Percentiles rank a stretch among this genome's conserved stretches.
These are phyloP conservation scores for Neuroscelio doddi DNA, from an alignment of 2,888 invertebrate genomes.

Conservation along the genomic window DNA sequence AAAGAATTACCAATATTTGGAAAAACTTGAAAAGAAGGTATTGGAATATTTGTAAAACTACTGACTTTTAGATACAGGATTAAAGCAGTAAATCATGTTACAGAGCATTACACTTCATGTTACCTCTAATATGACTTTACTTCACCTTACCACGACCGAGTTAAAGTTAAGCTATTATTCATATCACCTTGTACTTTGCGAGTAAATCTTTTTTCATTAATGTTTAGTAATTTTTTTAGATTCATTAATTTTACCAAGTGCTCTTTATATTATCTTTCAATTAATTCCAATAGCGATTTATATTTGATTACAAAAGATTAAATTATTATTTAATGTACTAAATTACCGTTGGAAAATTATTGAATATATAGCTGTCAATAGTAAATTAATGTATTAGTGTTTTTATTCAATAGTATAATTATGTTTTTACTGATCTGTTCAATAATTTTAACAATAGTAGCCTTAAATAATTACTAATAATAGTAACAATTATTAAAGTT, in stretches of 20 bases:
- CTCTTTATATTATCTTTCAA: constrained; percentile 14
- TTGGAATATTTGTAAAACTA: constrained; percentile 40
- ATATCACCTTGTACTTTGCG: constrained; percentile 29
- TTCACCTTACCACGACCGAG: constrained; percentile 42
- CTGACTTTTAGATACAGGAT: constrained; percentile 40
- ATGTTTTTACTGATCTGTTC: no score
- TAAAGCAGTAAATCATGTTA: constrained; percentile 45
- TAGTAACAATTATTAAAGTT: no score
- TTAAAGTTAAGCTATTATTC: constrained; percentile 41
- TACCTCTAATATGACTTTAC: constrained; percentile 39
- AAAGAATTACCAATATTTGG: no score
- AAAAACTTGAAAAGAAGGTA: constrained; percentile 25
- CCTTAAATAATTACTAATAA: no score
- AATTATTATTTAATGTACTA: no score
- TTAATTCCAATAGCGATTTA: no score
- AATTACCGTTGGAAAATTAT: no score
- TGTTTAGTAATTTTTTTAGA: constrained; percentile 31
- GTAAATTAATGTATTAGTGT: no score
- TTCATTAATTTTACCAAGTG: constrained; percentile 28
- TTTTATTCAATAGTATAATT: no score
- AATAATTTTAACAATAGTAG: no score
- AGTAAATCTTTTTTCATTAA: constrained; percentile 42
- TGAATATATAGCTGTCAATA: no score
- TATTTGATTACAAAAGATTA: no score
- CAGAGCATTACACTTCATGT: constrained; percentile 42